Conservation (phyloP, 2,888 invertebrate genomes). For the Blastobasis adustella region DNA sequence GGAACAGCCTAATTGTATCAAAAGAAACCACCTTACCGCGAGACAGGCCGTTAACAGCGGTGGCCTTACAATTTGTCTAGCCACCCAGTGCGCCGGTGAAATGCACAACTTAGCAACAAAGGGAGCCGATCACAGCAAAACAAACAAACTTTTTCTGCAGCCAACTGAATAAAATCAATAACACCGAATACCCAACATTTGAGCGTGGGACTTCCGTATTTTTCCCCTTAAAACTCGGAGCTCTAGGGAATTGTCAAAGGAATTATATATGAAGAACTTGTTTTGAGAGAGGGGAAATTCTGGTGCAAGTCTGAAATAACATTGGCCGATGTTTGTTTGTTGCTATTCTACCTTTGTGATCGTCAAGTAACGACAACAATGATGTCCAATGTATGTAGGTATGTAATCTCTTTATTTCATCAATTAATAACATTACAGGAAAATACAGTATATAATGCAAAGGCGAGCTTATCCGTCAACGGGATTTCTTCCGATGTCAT, state of each 20-base stretch:
- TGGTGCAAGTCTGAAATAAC: no score
- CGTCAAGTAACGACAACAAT: no score
- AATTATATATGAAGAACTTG: slow-evolving; percentile 1
- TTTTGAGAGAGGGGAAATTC: background rate
- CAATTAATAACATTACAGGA: no score
- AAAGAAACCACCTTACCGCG: background rate
- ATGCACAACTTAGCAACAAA: slow-evolving; percentile 36
- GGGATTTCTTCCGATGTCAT: no score
- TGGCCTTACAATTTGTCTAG: slow-evolving; percentile 39
- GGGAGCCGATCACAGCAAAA: slow-evolving; percentile 7
- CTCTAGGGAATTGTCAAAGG: slow-evolving; percentile 3
- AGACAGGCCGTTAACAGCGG: slow-evolving; percentile 19
- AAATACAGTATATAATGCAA: no score
- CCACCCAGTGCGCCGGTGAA: slow-evolving; percentile 27
- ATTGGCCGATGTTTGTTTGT: no score
- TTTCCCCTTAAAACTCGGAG: slow-evolving; percentile 3
- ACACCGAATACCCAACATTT: slow-evolving; percentile 6
- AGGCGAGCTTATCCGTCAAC: no score
- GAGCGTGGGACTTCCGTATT: background rate
- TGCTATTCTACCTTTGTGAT: no score
- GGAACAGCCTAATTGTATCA: no score
- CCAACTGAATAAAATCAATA: slow-evolving; percentile 16
- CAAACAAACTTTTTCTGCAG: slow-evolving; percentile 11
- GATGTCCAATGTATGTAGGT: no score
- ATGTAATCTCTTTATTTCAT: no score